These are phyloP conservation scores for Notodonta ziczac DNA, from an alignment of 2,888 invertebrate genomes.

Conservation along the genomic window DNA sequence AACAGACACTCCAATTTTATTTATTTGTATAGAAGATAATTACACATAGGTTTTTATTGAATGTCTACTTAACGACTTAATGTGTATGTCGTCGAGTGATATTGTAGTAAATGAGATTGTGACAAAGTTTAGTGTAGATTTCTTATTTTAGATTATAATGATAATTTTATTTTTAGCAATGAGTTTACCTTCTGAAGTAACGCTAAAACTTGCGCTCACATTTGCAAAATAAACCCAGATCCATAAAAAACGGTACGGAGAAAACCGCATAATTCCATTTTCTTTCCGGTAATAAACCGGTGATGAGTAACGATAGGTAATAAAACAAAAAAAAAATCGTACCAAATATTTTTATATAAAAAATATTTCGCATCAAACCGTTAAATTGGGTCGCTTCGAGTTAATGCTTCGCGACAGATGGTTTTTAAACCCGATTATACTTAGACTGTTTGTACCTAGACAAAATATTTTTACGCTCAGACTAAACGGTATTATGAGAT, in stretches of 20 bases:
- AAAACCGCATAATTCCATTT: slow-evolving; percentile 7
- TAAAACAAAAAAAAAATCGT: slow-evolving; percentile 3
- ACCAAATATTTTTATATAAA: slow-evolving; percentile 3
- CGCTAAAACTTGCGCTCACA: neutral
- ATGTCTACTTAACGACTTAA: no score
- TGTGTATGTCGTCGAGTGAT: no score
- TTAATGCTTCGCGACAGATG: neutral
- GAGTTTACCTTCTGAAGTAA: slow-evolving; percentile 1
- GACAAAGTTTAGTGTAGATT: neutral
- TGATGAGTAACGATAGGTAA: slow-evolving; percentile 7
- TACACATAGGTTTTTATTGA: no score
- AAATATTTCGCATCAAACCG: slow-evolving; percentile 3
- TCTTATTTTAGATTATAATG: neutral
- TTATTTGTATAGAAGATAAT: no score
- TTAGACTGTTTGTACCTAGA: no score
- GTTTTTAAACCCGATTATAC: neutral
- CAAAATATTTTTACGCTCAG: no score
- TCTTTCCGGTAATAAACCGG: slow-evolving; percentile 7
- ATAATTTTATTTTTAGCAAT: neutral
- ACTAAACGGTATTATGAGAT: no score
- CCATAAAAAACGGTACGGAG: neutral
- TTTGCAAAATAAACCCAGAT: neutral
- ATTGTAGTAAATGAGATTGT: neutral
- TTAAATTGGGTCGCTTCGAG: slow-evolving; percentile 5
- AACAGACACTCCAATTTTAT: no score